A percentile compares a stretch with the other conserved stretches of the same genome.
Evolutionary conservation across 2,797 vertebrate species (phyloP).

Genomic region (Myotis myotis): DNA sequence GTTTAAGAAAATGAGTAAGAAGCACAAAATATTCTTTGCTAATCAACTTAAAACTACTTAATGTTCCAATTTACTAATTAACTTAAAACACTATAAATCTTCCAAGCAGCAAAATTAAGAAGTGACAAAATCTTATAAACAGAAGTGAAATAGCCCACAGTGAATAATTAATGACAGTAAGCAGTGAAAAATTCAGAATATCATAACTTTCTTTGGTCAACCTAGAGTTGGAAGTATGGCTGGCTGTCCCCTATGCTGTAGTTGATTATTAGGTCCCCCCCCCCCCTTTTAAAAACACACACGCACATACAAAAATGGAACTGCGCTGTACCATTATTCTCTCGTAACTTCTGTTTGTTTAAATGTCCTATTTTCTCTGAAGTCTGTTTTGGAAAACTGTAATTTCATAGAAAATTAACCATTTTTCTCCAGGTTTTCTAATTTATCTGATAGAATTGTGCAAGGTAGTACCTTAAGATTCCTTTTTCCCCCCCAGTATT

Average conservation of each 20-base stretch:
- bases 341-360: not conserved
- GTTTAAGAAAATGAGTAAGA: constrained; percentile 1
- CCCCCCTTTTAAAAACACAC: not conserved
- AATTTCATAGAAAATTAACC: not conserved
- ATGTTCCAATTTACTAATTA: not conserved
- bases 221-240: not conserved
- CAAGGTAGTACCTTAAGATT: not conserved
- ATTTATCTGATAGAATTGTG: not conserved
- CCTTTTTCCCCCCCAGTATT: not conserved
- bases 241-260: not conserved
- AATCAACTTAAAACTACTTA: constrained; percentile 21
- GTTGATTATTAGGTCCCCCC: not conserved
- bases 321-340: not conserved
- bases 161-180: not conserved
- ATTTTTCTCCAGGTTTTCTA: constrained; percentile 8
- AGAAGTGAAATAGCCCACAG: not conserved
- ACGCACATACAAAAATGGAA: not conserved
- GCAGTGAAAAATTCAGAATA: not conserved
- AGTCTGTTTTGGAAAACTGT: not conserved
- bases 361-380: not conserved
- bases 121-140: not conserved
- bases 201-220: not conserved
- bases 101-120: constrained; percentile 11
- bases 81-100: not conserved
- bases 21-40: not conserved